Base-by-base conservation (phyloP, 2,113 vertebrate genomes). In the Cyprinodon variegatus region DNA sequence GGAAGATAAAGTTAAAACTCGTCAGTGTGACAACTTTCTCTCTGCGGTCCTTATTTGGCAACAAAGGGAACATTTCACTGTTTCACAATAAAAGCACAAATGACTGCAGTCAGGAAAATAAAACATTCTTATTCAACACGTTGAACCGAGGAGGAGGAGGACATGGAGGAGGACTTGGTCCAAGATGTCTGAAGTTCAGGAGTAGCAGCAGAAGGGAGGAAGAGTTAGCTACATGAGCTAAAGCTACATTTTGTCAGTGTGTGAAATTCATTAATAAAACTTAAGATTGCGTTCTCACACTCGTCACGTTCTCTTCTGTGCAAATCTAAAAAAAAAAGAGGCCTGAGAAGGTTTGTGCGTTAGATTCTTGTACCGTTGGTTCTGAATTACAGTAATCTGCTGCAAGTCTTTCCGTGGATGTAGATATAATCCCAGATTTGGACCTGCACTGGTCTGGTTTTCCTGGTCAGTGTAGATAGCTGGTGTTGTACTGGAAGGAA, bases 401-500 rank as follows among this genome's bases (percentile, higher is more conserved):
- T 4, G 15, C 75, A 40, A 12, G 36, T 11, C 11, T 10, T 61
- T 59, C 65, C 48, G 68, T 9, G 12, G 3, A 65, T 13, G 38
- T 13, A 59, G 66, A 53, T 17, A 48, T 67, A 78, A 45, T 7
- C 48, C 15, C 65, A 9, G 2, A 43, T 0, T 12, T 0, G 43
- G n/a, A 65, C 45, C 61, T 20, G 38, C 29, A 71, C 45, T 4
- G 0, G 3, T 57, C 20, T 46, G 22, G 45, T 15, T 65, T 36
- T 4, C 14, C 20, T 20, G 50, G 13, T 92, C 86, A 93, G 80
- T 94, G 92, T 20, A 92, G 84, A 70, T 80, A 86, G 76, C 93
- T 95, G 43, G 92, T 95, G 89, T 93, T 94, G 70, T 96, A 95
- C 84, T 96, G 96, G 86, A 98, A 98, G 37, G 97, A 97, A 39